Evolutionary conservation across 2,888 invertebrate species (phyloP).

Genomic region (Ptilodon capucinus): DNA sequence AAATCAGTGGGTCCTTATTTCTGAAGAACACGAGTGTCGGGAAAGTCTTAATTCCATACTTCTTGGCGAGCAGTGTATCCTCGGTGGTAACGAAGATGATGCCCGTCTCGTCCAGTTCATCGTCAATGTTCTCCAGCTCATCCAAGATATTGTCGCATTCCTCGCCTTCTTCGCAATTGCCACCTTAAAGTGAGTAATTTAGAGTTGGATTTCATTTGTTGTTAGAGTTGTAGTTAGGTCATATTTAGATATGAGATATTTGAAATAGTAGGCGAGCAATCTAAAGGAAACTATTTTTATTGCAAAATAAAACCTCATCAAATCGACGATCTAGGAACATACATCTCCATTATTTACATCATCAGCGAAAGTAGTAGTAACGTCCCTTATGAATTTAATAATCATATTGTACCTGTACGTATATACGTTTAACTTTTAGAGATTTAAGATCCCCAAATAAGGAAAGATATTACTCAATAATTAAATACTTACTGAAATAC

Average conservation of each 20-base stretch:
- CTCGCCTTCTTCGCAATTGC: conserved; percentile 93
- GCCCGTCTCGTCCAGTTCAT: conserved; percentile 95
- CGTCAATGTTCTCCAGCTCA: conserved; percentile 95
- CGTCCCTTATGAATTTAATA: no score
- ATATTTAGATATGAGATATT: no score
- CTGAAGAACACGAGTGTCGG: conserved; percentile 95
- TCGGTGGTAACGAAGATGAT: conserved; percentile 97
- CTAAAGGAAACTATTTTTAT: no score
- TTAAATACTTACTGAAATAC: conserved; percentile 89
- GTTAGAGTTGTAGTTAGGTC: no score
- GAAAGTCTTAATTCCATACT: conserved; percentile 91
- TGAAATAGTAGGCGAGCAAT: no score
- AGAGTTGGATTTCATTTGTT: neutral
- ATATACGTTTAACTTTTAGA: no score
- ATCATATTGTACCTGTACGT: no score
- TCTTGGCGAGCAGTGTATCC: conserved; percentile 90
- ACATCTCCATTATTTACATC: no score
- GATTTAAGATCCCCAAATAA: no score
- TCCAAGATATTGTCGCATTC: conserved; percentile 93
- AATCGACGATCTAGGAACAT: no score
- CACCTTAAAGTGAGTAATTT: conserved; percentile 74
- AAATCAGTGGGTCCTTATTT: conserved; percentile 94
- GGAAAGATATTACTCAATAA: neutral
- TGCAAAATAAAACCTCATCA: no score
- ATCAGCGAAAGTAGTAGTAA: no score